Evolutionary conservation across 2,113 vertebrate genomes (phyloP).

Genomic region (Engraulis encrasicolus): DNA sequence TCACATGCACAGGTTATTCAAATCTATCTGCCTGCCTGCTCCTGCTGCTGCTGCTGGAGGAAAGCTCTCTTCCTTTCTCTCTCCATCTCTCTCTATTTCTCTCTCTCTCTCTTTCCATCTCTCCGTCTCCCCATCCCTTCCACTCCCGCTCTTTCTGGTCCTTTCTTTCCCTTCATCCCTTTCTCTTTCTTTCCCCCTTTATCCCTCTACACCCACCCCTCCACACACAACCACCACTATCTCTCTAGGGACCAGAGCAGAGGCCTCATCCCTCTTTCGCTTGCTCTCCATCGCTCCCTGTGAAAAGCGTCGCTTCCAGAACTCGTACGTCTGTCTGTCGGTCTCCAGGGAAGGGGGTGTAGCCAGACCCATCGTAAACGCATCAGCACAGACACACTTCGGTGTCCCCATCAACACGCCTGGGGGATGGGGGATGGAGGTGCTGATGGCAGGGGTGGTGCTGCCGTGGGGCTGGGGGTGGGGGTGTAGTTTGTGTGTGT

Average conservation of each 20-base stretch:
- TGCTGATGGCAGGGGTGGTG: not conserved
- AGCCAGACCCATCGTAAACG: not conserved
- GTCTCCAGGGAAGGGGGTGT: conserved; percentile 11
- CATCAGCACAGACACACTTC: not conserved
- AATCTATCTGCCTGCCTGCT: conserved; percentile 48
- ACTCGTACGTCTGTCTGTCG: not conserved
- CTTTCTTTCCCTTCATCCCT: not conserved
- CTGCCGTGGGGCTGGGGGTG: not conserved
- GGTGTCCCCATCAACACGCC: not conserved
- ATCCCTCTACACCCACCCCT: too few relatives aligned
- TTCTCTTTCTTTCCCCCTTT: not conserved
- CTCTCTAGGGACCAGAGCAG: too few relatives aligned
- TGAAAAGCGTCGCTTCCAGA: not conserved
- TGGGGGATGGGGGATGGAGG: not conserved
- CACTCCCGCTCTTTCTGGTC: not conserved
- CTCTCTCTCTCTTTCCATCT: too few relatives aligned
- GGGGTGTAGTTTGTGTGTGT: conserved; percentile 27
- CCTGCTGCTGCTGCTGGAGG: conserved; percentile 23
- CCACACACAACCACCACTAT: too few relatives aligned
- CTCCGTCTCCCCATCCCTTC: not conserved
- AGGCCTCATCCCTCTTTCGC: too few relatives aligned
- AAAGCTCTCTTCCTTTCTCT: conserved; percentile 5
- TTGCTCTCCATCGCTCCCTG: too few relatives aligned
- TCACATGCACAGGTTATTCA: conserved; percentile 57
- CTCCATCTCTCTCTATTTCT: too few relatives aligned